phyloP scores from a whole-genome alignment of 2,888 invertebrate species.

The Marronus borbonicus region DNA sequence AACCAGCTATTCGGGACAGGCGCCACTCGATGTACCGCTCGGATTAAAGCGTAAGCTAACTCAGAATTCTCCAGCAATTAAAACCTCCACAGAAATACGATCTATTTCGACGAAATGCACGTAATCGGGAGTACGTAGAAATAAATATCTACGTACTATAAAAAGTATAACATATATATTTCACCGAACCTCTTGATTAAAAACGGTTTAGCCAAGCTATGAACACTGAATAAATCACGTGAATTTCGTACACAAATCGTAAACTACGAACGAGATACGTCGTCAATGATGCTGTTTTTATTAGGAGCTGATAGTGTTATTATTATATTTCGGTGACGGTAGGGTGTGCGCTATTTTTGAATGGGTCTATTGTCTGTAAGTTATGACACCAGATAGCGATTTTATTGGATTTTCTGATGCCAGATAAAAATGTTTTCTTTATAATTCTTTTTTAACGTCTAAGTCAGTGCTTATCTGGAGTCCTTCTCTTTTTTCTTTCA shows the following conservation, averaged over 20 bases:
- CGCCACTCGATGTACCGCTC: conserved; percentile 56
- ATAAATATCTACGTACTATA: conserved; percentile 12
- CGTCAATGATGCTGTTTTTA: conserved; percentile 15
- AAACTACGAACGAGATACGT: conserved; percentile 13
- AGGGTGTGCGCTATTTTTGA: conserved; percentile 17
- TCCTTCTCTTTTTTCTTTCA: too few relatives aligned
- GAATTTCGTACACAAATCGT: conserved; percentile 42
- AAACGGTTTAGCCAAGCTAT: conserved; percentile 27
- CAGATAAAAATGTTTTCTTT: conserved; percentile 5
- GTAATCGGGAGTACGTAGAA: neutral
- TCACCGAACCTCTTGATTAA: conserved; percentile 39
- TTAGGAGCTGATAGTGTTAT: conserved; percentile 40
- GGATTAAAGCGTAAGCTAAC: conserved; percentile 49
- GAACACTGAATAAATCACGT: conserved; percentile 18
- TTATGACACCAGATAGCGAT: conserved; percentile 14
- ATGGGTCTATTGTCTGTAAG: neutral
- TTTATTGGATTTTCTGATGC: neutral
- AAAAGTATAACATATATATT: conserved; percentile 2
- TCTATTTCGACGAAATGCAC: neutral
- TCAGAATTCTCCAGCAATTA: conserved; percentile 41
- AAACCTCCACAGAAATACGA: conserved; percentile 33
- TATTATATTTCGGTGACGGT: conserved; percentile 8
- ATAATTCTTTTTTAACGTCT: too few relatives aligned
- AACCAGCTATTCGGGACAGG: conserved; percentile 61
- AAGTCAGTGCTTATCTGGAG: too few relatives aligned